A percentile compares a stretch with the other conserved stretches of the same genome.
Evolutionary conservation across 2,113 vertebrate species (phyloP).

Genomic region (Phodopus roborovskii): DNA sequence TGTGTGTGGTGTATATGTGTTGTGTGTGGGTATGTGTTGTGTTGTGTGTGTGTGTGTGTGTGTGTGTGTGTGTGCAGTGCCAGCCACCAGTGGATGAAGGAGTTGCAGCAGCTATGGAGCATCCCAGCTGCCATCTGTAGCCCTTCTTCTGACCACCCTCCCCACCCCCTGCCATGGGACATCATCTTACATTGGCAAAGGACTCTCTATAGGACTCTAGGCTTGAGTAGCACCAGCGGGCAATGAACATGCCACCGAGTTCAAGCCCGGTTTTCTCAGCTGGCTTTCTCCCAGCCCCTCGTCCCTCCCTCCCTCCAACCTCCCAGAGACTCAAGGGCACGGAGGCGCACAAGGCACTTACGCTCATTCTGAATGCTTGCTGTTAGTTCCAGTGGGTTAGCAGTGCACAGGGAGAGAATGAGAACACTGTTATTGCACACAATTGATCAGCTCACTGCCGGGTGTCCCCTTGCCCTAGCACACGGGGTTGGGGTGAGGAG

Average conservation of each 20-base stretch:
- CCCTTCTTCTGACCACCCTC: not conserved
- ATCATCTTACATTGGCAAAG: not conserved
- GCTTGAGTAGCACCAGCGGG: not conserved
- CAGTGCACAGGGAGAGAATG: slow-evolving; percentile 72
- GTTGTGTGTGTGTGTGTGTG: accelerated
- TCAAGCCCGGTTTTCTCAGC: not conserved
- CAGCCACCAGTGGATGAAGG: not conserved
- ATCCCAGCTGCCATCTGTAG: not conserved
- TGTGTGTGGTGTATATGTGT: too few species aligned
- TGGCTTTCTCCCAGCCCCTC: not conserved
- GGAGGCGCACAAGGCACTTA: slow-evolving; percentile 87
- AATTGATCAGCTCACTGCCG: not conserved
- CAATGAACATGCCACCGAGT: not conserved
- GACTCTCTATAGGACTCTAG: not conserved
- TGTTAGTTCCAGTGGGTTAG: slow-evolving; percentile 92
- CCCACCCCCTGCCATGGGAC: not conserved
- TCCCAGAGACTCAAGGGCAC: not conserved
- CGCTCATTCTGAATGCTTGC: slow-evolving; percentile 96
- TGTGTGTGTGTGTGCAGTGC: too few species aligned
- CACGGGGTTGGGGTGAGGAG: not conserved
- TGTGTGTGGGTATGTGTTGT: too few species aligned
- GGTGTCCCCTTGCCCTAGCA: not conserved
- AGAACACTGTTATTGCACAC: slow-evolving; percentile 74
- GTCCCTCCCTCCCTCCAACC: slow-evolving; percentile 14
- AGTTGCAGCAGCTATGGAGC: not conserved